Evolutionary conservation across 2,888 invertebrate species (phyloP), one percentile per base, ranked within the genome.

Genomic region (Augiades crinisus): DNA sequence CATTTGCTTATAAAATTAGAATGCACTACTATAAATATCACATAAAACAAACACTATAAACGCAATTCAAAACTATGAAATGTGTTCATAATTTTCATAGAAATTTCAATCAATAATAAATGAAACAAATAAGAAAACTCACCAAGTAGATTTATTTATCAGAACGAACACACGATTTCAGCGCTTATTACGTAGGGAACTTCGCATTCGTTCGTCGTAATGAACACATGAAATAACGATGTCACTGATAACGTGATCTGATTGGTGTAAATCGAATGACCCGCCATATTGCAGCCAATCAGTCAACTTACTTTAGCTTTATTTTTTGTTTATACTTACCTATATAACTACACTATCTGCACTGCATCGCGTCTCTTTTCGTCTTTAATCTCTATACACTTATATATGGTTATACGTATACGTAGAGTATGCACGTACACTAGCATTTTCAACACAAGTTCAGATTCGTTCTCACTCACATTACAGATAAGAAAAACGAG

Each of bases 1-100:
- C 90, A 90, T 90, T 90, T 90, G 89, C 90, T 84, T 79, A 84
- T 75, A 81, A 84, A 86, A 81, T 86, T 86, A 87, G 83, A 84
- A 81, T 78, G 80, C 75, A 72, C 72, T 72, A 78, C 75, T 82
- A 82, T 71, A 77, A 80, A 81, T 81, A 80, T 67, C 67, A 61
- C 65, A 64, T 56, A 52, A 57, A 61, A 55, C 47, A 57, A 56
- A 58, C 59, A 63, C 56, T 60, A 55, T 14, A 17, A 21, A 33
- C 40, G 14, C 17, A 34, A 27, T 43, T 44, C 47, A 40, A 36
- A 47, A 45, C 31, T 27, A 56, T 47, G 37, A 44, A 53, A 47
- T 47, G 59, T 55, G 58, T 50, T 51, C 57, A 58, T 38, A 46
- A 54, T 63, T 58, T 54, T 51, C 33, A 40, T 61, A 56, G 55